phyloP scores from a whole-genome alignment of 2,113 vertebrate species.

The Rhinolophus sinicus region DNA sequence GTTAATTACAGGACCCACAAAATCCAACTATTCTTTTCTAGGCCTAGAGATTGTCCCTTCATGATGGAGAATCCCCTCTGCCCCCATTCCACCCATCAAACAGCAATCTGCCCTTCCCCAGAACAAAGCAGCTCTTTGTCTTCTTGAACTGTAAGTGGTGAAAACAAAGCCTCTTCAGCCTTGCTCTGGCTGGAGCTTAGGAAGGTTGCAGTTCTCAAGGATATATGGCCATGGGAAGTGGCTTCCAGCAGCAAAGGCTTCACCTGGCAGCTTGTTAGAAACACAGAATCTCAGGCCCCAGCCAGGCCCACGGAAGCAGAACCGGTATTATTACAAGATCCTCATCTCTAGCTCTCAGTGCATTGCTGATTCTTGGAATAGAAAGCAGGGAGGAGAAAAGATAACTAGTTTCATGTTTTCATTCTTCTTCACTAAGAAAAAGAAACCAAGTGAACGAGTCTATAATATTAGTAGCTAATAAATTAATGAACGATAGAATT shows the following conservation, averaged over 20 bases:
- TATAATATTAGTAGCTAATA: neutral
- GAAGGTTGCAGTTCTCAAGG: neutral
- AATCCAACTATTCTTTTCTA: neutral
- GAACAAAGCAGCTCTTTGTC: neutral
- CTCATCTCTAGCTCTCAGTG: neutral
- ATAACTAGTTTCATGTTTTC: neutral
- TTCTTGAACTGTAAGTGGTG: neutral
- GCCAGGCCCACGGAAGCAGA: neutral
- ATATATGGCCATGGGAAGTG: neutral
- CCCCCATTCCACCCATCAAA: no score
- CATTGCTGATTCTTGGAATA: neutral
- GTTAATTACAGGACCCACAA: neutral
- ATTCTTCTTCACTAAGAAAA: neutral
- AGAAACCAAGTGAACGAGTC: neutral
- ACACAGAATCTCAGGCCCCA: neutral
- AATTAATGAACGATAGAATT: neutral
- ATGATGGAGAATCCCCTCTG: neutral
- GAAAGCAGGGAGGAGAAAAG: neutral
- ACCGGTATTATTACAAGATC: neutral
- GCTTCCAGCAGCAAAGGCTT: no score
- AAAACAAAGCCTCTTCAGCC: neutral
- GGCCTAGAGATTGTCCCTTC: neutral
- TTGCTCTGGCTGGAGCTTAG: neutral
- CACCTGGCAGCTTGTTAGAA: neutral
- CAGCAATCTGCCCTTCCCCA: neutral